Base-by-base conservation (phyloP, 1,140 invertebrate genomes). In the Halictus rubicundus region DNA sequence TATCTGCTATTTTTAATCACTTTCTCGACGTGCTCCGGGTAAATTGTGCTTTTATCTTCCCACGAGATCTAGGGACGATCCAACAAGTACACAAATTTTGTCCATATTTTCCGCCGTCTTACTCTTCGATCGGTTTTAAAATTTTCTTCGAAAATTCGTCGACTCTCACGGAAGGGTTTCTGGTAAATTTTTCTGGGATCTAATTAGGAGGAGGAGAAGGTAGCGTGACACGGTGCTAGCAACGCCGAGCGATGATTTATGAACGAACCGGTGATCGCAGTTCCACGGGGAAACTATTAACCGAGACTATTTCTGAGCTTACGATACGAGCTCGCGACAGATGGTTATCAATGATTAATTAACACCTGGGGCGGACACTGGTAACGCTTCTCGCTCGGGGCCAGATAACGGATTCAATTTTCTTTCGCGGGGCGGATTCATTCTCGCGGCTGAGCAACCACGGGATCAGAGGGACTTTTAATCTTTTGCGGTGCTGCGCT, bases 291-390 rank as follows among this genome's bases (percentile, higher is more conserved):
- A 57, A 57, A 57, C 54, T 46, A 12, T 46, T 46, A 46, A 57
- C 54, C 54, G 54, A 57, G 54, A 57, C 54, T 57, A n/a, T 57
- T 57, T n/a, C 9, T 9, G 54, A 9, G 54, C 54, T 57, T 57
- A n/a, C 54, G 54, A 21, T 57, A 57, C n/a, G n/a, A 6, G 16
- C 54, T n/a, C 54, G 54, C 54, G 54, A 57, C 19, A 57, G 54
- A 57, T n/a, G n/a, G 21, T 57, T 57, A 57, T 57, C 54, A 57
- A n/a, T 57, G 54, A 57, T 57, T 57, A 57, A 57, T 57, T 57
- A 57, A 57, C 19, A n/a, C 6, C 21, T 3, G 54, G 6, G 6
- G 5, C 19, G 54, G 21, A n/a, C 54, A 57, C 7, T n/a, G 54
- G 21, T 57, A n/a, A n/a, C 21, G n/a, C 54, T 57, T 57, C 21